Conservation (phyloP, 2,113 vertebrate species). For the Megalops atlanticus region DNA sequence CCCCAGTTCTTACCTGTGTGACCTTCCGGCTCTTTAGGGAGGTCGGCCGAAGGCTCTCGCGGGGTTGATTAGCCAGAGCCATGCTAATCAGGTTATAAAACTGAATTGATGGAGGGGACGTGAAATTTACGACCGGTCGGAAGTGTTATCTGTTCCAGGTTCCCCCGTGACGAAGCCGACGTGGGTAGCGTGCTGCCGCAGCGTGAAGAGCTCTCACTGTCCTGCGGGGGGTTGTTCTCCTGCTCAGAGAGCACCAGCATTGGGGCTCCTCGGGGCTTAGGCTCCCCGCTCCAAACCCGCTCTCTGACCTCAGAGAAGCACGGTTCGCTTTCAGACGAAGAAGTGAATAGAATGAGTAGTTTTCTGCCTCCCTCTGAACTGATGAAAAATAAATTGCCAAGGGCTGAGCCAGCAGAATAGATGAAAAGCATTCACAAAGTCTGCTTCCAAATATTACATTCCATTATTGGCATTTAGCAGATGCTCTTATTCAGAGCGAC, state of each 20-base stretch:
- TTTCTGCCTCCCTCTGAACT: not conserved
- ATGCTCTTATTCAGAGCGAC: too few species aligned
- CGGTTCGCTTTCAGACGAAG: not conserved
- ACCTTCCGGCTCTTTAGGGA: constrained; percentile 10
- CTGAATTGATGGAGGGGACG: not conserved
- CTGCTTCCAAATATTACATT: too few species aligned
- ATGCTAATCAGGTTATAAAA: constrained; percentile 16
- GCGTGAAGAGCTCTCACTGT: too few species aligned
- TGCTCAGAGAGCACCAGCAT: not conserved
- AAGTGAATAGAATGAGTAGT: not conserved
- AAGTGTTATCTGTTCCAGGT: not conserved
- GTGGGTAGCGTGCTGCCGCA: not conserved
- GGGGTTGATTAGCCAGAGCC: constrained; percentile 10
- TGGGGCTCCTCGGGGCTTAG: not conserved
- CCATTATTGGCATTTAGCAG: too few species aligned
- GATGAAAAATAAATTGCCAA: not conserved
- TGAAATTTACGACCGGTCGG: constrained; percentile 6
- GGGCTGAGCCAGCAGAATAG: not conserved
- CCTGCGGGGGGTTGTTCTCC: not conserved
- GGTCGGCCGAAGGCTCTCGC: not conserved
- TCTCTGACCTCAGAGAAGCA: not conserved
- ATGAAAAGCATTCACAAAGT: too few species aligned
- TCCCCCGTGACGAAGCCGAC: not conserved
- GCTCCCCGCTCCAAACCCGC: not conserved
- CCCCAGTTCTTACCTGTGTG: not conserved